Base-by-base conservation (phyloP, 2,888 invertebrate genomes). In the Drosophila picticornis region DNA sequence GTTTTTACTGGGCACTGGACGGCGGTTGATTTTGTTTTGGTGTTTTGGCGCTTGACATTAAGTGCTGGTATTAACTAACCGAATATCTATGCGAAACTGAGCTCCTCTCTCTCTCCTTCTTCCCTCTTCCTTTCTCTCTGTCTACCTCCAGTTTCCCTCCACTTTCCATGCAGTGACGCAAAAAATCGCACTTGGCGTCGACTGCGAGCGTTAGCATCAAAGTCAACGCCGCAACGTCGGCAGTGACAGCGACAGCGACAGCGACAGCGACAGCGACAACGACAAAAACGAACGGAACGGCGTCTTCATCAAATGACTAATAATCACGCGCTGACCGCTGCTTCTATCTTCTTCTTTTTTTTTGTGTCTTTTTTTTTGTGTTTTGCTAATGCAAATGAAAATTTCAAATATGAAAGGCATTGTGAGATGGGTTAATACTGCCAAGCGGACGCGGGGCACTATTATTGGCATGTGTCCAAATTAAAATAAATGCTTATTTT, bases 271-370 rank as follows among this genome's bases (percentile, higher is more conserved):
- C 43, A 2, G 16, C 10, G 34, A 16, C 52, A 1, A 34, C 11
- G 34, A 53, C 46, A 46, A 46, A 25, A 25, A 25, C 46, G 10
- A 53, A 11, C 34, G 22, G 19, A 55, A 34, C 36, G 55, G 27
- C 38, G 56, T 57, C 57, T 57, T 29, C 56, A 57, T 57, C 57
- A 57, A 57, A 57, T 57, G 43, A 57, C 57, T 57, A 57, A 57
- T 32, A 57, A 57, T 57, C 57, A 57, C 57, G 57, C 57, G 57
- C 43, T 31, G 11, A 40, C 29, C 43, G 22, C 6, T 57, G 40
- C 16, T 40, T 29, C 22, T 19, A 19, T 22, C 46, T 46, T 46
- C 46, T 46, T 25, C 16, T 46, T 46, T n/a, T 40, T 10, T 40
- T 0, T 5, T 22, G 5, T 2, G 7, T 0, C 2, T 46, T 19